Percentiles rank a stretch among this genome's conserved stretches.
Conservation (phyloP, 2,888 invertebrate genomes). For the Cephonodes hylas region DNA sequence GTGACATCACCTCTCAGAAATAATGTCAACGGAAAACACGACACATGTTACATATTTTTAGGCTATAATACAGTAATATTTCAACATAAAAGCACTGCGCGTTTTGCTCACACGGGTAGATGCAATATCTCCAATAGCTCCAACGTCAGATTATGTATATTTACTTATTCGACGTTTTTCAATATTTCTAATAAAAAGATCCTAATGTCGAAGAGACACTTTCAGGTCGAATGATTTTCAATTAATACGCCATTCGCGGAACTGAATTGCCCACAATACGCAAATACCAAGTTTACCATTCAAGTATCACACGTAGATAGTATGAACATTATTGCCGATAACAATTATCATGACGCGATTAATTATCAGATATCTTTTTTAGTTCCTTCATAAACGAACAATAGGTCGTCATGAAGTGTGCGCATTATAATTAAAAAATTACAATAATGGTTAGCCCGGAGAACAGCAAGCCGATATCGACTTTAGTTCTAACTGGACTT, state of each 20-base stretch:
- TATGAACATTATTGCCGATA: constrained; percentile 58
- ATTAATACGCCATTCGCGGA: neutral
- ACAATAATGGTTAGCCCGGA: constrained; percentile 33
- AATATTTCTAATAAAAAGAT: no score
- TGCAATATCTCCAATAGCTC: no score
- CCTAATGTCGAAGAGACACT: neutral
- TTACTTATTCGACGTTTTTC: no score
- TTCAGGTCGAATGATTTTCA: no score
- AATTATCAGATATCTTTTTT: constrained; percentile 46
- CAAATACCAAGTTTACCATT: constrained; percentile 12
- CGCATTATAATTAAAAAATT: constrained; percentile 25
- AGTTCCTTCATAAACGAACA: constrained; percentile 49
- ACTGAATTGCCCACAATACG: neutral
- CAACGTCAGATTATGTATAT: no score
- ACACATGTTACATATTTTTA: no score
- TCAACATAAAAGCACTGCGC: no score
- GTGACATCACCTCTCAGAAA: no score
- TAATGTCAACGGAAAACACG: no score
- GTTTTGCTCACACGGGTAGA: no score
- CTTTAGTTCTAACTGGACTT: constrained; percentile 39
- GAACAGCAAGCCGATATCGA: constrained; percentile 32
- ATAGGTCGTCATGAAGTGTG: constrained; percentile 48
- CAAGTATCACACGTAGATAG: constrained; percentile 36
- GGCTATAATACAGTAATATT: no score
- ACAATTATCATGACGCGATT: constrained; percentile 69